These are phyloP conservation scores for Poecilia gillii DNA, from an alignment of 2,797 vertebrate species.

Conservation along the genomic window DNA sequence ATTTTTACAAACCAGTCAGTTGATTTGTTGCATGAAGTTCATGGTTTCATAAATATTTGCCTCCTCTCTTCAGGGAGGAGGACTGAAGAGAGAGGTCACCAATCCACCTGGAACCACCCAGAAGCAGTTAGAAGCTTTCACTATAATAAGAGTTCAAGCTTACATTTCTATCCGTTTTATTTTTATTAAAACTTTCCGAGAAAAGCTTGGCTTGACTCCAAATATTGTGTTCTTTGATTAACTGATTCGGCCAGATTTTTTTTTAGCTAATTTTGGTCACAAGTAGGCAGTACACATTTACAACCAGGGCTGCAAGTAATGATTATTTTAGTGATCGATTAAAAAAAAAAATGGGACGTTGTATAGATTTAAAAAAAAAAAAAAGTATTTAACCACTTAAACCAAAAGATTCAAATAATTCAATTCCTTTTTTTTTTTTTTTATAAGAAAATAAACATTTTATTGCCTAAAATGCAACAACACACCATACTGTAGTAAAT, in stretches of 20 bases:
- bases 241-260: background rate
- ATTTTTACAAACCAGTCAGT: background rate
- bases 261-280: conserved; percentile 27
- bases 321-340: too few relatives aligned
- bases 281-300: conserved; percentile 32
- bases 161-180: background rate
- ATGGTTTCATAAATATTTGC: background rate
- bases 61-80: background rate
- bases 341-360: too few relatives aligned
- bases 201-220: background rate
- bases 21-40: background rate
- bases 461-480: too few relatives aligned
- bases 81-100: background rate
- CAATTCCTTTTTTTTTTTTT: too few relatives aligned
- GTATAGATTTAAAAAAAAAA: too few relatives aligned
- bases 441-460: too few relatives aligned
- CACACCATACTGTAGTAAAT: too few relatives aligned
- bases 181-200: background rate
- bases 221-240: background rate
- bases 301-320: too few relatives aligned
- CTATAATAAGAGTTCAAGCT: background rate
- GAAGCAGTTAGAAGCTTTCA: background rate
- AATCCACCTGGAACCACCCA: background rate
- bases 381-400: too few relatives aligned
- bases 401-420: too few relatives aligned